phyloP scores from a whole-genome alignment of 1,140 invertebrate species.

The Drosophila pseudoobscura region DNA sequence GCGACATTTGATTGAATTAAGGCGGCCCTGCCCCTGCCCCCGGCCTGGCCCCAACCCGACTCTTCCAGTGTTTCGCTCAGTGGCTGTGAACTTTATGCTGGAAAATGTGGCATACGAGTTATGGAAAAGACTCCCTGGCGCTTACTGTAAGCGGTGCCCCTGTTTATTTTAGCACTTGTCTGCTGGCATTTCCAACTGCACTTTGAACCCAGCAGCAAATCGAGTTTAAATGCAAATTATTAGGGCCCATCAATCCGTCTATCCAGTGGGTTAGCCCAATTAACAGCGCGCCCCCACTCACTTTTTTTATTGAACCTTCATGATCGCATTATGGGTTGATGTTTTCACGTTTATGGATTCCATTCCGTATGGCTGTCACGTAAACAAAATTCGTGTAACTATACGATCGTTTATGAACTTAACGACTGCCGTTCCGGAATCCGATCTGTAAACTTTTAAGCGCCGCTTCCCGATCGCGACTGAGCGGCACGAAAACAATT shows the following conservation, averaged over 20 bases:
- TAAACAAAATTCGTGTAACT: slow-evolving; percentile 14
- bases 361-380: neutral
- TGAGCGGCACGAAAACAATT: slow-evolving; percentile 51
- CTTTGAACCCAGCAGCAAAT: slow-evolving; percentile 26
- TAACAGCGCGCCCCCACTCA: slow-evolving; percentile 8
- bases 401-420: slow-evolving; percentile 20
- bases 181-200: slow-evolving; percentile 46
- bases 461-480: slow-evolving; percentile 55
- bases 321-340: slow-evolving; percentile 6
- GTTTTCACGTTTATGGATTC: slow-evolving; percentile 3
- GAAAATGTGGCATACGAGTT: neutral
- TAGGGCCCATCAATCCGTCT: no score
- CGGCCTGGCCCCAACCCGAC: neutral
- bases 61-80: slow-evolving; percentile 8
- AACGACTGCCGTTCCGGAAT: slow-evolving; percentile 19
- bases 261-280: no score
- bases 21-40: slow-evolving; percentile 20
- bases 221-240: neutral
- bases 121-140: slow-evolving; percentile 20
- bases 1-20: slow-evolving; percentile 82
- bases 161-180: slow-evolving; percentile 10
- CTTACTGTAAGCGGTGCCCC: slow-evolving; percentile 14
- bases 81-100: slow-evolving; percentile 13
- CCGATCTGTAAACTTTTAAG: slow-evolving; percentile 46
- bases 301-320: slow-evolving; percentile 13